Conservation (phyloP, 2,888 invertebrate genomes). For the Dione vanillae region DNA sequence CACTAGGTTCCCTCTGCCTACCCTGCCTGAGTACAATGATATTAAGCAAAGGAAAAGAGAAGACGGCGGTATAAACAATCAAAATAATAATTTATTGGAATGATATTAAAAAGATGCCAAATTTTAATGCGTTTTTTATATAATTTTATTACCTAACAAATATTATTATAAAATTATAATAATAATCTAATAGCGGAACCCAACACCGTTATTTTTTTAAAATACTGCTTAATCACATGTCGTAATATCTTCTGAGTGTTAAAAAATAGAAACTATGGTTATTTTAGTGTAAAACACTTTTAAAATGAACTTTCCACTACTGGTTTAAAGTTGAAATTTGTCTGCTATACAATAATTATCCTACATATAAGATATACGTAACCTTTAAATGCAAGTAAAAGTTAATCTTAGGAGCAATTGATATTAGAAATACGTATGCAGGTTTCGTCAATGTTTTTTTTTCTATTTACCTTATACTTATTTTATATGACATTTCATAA, state of each 20-base stretch:
- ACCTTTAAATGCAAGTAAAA: conserved; percentile 30
- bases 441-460: conserved; percentile 27
- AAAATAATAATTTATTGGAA: no score
- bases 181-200: neutral
- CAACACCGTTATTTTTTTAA: neutral
- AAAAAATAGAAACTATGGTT: conserved; percentile 15
- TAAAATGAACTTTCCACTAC: neutral
- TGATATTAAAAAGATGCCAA: no score
- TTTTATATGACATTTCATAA: no score
- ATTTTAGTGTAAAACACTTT: neutral
- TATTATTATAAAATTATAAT: neutral
- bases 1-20: no score
- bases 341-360: neutral
- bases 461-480: neutral
- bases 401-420: conserved; percentile 29
- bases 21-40: no score
- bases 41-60: no score
- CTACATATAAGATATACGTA: conserved; percentile 2
- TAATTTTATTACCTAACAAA: no score
- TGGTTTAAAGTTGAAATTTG: neutral
- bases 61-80: no score
- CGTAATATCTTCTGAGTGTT: neutral
- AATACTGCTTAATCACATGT: conserved; percentile 4
- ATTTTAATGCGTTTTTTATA: no score
- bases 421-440: conserved; percentile 39